Base-by-base conservation (phyloP, 2,797 vertebrate genomes). In the Morus bassanus region DNA sequence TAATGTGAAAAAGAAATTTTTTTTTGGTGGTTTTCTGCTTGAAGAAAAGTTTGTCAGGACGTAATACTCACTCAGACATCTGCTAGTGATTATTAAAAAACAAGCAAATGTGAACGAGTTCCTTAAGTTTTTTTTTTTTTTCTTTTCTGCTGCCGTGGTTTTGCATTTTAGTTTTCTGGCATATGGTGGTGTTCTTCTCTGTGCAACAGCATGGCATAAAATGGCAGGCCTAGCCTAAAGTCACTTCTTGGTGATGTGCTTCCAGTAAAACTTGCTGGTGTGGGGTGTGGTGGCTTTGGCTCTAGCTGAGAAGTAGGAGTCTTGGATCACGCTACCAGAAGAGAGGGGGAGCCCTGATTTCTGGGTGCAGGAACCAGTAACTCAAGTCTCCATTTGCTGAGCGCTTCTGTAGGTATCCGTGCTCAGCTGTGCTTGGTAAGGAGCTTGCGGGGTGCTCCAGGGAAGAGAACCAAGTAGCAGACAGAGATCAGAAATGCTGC, bases 381-480 rank as follows among this genome's bases (percentile, higher is more conserved):
- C 24, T 21, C 13, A 13, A 8, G 31, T 80, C 43, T 88, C 16
- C 2, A 0, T 83, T 54, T 91, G 45, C 28, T 0, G 3, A 24
- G 37, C 2, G 2, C 18, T 78, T 75, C 14, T 46, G 24, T 54
- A 59, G 74, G 22, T 61, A 28, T 35, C 37, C 1, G 5, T 63
- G 72, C 75, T 56, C 27, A 27, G 22, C 45, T 79, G 33, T 83
- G 63, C 59, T 89, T 56, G 61, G 28, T 57, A 19, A 76, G 50
- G 70, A 68, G 48, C 39, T 87, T 68, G 25, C 1, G 3, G 57
- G 39, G 27, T 0, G 0, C 48, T 59, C 51, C 1, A 2, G 16
- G 72, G 53, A 72, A 50, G 35, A 85, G 35, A 85, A 31, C 21
- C 27, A 39, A 19, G 17, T 30, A 39, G 56, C 43, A 85, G 56